Evolutionary conservation across 1,140 invertebrate genomes (phyloP).

Genomic region (Holcopasites calliopsidis): DNA sequence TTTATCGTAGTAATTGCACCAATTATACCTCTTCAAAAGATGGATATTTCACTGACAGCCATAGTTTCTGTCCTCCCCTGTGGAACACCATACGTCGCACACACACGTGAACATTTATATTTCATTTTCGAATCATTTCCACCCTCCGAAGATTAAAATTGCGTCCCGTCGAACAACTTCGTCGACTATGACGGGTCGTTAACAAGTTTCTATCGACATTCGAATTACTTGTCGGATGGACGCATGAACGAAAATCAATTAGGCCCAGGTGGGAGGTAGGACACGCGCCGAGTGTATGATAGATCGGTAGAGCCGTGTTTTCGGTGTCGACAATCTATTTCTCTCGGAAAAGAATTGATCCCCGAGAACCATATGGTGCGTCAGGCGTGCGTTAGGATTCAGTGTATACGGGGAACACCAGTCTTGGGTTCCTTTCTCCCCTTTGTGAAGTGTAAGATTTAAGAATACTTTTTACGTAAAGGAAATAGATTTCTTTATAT

Average conservation of each 20-base stretch:
- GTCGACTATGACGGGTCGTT: constrained; percentile 28
- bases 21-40: too few relatives aligned
- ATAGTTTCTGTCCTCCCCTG: too few relatives aligned
- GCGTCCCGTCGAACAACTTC: constrained; percentile 6
- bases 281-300: constrained; percentile 47
- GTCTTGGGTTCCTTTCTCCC: background rate
- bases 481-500: too few relatives aligned
- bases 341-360: constrained; percentile 20
- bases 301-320: constrained; percentile 48
- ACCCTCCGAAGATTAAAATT: constrained; percentile 16
- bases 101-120: too few relatives aligned
- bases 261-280: constrained; percentile 21
- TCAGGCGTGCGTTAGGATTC: constrained; percentile 36
- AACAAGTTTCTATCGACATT: constrained; percentile 41
- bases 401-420: background rate
- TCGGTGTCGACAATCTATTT: constrained; percentile 35
- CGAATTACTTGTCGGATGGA: constrained; percentile 24
- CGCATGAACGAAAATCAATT: constrained; percentile 43
- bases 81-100: too few relatives aligned
- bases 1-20: too few relatives aligned
- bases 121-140: constrained; percentile 1
- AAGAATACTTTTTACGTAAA: background rate
- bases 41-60: too few relatives aligned
- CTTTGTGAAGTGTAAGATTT: background rate
- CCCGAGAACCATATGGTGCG: constrained; percentile 52